These are phyloP conservation scores for Hesperia comma DNA, from an alignment of 2,888 invertebrate species.

Conservation along the genomic window DNA sequence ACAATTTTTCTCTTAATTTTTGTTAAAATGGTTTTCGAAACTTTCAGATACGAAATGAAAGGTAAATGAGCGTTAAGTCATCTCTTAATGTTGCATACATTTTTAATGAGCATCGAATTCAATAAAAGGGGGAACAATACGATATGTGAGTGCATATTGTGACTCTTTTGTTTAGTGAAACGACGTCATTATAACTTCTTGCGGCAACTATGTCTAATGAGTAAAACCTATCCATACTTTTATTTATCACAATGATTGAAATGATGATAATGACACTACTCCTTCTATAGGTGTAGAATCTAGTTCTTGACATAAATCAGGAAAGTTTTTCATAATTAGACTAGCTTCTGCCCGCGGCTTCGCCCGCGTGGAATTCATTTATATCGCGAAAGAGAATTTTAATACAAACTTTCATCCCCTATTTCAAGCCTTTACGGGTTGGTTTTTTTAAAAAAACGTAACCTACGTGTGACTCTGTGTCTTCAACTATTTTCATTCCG, in stretches of 20 bases:
- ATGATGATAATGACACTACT: not conserved
- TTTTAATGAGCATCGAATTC: conserved; percentile 79
- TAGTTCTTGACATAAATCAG: too few relatives aligned
- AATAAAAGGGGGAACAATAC: conserved; percentile 74
- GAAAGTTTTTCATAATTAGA: too few relatives aligned
- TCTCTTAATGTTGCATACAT: conserved; percentile 37
- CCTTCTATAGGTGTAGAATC: too few relatives aligned
- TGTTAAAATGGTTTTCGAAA: conserved; percentile 2
- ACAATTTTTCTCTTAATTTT: not conserved
- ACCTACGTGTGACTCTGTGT: too few relatives aligned
- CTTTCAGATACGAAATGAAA: conserved; percentile 12
- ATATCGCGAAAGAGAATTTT: too few relatives aligned
- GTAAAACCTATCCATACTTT: conserved; percentile 50
- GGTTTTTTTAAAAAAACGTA: too few relatives aligned
- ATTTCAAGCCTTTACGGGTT: too few relatives aligned
- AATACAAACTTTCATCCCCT: too few relatives aligned
- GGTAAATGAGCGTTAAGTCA: conserved; percentile 31
- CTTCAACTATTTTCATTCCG: too few relatives aligned
- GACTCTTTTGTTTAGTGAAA: conserved; percentile 64
- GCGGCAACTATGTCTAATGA: conserved; percentile 72
- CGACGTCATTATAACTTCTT: conserved; percentile 72
- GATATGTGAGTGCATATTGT: conserved; percentile 72
- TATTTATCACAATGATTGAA: conserved; percentile 31
- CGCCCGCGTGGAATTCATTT: too few relatives aligned
- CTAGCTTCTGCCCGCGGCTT: too few relatives aligned